Base-by-base conservation (phyloP, 2,113 vertebrate species). In the Archocentrus centrarchus region DNA sequence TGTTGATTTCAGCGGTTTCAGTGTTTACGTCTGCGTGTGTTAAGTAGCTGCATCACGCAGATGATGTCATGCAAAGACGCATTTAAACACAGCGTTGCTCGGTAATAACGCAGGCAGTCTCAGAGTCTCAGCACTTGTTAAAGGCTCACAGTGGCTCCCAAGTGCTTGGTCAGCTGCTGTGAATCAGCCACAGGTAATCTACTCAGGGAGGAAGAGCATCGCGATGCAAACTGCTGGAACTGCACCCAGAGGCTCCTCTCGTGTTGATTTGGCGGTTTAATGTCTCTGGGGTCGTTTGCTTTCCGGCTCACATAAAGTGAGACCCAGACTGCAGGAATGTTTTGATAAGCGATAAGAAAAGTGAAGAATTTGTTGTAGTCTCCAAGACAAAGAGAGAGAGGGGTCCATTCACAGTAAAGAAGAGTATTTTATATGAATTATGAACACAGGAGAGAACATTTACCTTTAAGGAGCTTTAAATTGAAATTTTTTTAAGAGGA, bases 161-260 rank as follows among this genome's bases (percentile, higher is more conserved):
- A 18, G 55, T 91, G 91, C 92, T 82, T n/a, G 63, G 81, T 95
- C 93, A 94, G 91, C 91, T 73, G 44, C 85, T 89, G 55, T 80
- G 78, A 88, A 86, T 92, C 86, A 91, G 61, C 61, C 20, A 13
- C 88, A 83, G 88, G 85, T 86, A 75, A 91, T 88, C 82, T 79
- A 18, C 70, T 24, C 10, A 0, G 6, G 6, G 63, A 83, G 57
- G 14, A 44, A 41, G 15, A 66, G 77, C 30, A 70, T 83, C 70
- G 14, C 22, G 50, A 22, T 20, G 58, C 24, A 32, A 70, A 63
- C 39, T 15, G n/a, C 18, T 37, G 1, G 15, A 81, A 81, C 22
- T 14, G 44, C 80, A 62, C 59, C 80, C 79, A 10, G 44, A 78
- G 30, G 57, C 22, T 83, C 41, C 63, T 24, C 20, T 27, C 20